These are phyloP conservation scores for Erpobdella octoculata DNA, from an alignment of 2,888 invertebrate species.

Conservation along the genomic window DNA sequence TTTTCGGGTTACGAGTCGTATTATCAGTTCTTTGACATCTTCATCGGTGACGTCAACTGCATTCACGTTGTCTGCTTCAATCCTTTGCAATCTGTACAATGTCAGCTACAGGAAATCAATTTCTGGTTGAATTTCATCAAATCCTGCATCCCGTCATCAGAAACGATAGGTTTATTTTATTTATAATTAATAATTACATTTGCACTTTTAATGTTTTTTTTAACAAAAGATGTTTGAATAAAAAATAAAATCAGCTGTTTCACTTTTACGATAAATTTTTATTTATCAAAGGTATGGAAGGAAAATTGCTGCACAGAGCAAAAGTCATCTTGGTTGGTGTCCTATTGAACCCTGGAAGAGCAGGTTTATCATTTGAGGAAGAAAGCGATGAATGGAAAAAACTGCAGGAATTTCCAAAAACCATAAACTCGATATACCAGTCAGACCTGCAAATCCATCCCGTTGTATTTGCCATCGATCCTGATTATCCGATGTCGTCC, in stretches of 20 bases:
- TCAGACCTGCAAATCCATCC: constrained; percentile 59
- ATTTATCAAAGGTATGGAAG: constrained; percentile 6
- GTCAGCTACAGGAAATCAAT: constrained; percentile 42
- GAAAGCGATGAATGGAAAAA: background rate
- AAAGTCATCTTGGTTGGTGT: constrained; percentile 22
- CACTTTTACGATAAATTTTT: background rate
- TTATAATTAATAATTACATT: no score
- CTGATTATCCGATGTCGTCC: constrained; percentile 60
- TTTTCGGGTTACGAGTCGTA: constrained; percentile 70
- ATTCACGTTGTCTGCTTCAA: constrained; percentile 64
- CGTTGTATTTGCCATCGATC: constrained; percentile 60
- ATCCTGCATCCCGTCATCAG: constrained; percentile 60
- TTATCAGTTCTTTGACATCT: constrained; percentile 63
- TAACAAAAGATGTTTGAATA: background rate
- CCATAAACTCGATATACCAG: constrained; percentile 40
- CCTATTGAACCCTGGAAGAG: background rate
- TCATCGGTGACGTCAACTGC: constrained; percentile 61
- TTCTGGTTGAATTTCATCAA: constrained; percentile 71
- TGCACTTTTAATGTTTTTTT: background rate
- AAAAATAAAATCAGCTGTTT: no score
- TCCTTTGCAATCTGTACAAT: constrained; percentile 61
- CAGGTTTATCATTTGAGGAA: constrained; percentile 6
- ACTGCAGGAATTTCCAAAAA: constrained; percentile 5
- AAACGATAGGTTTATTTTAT: constrained; percentile 44
- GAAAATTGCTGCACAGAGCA: constrained; percentile 10